These are phyloP conservation scores for Galago senegalensis DNA, from an alignment of 2,797 vertebrate genomes.

Conservation along the genomic window DNA sequence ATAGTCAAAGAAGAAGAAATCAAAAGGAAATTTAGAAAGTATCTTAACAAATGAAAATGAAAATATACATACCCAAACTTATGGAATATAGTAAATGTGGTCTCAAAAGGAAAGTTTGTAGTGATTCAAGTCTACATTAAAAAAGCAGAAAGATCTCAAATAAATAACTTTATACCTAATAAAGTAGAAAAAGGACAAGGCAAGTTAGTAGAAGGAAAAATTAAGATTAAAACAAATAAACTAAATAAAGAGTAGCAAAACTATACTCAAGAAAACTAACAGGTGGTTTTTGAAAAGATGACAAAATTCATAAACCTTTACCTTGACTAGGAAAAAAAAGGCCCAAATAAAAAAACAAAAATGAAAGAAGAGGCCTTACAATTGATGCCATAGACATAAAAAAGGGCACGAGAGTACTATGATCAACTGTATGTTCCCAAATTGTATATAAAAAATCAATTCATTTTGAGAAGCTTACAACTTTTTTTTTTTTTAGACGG, in stretches of 20 bases:
- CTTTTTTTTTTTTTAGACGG: not conserved
- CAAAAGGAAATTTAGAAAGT: not conserved
- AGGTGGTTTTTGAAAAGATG: not conserved
- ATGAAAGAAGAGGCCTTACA: not conserved
- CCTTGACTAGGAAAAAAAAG: not conserved
- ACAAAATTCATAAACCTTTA: not conserved
- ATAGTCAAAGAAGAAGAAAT: not conserved
- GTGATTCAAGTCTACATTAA: not conserved
- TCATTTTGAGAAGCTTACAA: not conserved
- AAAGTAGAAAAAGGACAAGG: not conserved
- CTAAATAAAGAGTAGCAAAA: not conserved
- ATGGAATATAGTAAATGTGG: not conserved
- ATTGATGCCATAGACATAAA: not conserved
- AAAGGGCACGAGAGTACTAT: not conserved
- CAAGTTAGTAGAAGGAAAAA: not conserved
- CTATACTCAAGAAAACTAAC: not conserved
- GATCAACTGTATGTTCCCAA: not conserved
- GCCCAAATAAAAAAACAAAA: slow-evolving; percentile 14
- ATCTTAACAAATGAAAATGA: not conserved
- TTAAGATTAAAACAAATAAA: not conserved
- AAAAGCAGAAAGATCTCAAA: not conserved
- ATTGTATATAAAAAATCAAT: not conserved
- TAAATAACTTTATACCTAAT: not conserved
- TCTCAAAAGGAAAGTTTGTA: not conserved
- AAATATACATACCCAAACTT: not conserved